These are phyloP conservation scores for Tolypeutes matacus DNA, from an alignment of 2,797 vertebrate genomes.

Conservation along the genomic window DNA sequence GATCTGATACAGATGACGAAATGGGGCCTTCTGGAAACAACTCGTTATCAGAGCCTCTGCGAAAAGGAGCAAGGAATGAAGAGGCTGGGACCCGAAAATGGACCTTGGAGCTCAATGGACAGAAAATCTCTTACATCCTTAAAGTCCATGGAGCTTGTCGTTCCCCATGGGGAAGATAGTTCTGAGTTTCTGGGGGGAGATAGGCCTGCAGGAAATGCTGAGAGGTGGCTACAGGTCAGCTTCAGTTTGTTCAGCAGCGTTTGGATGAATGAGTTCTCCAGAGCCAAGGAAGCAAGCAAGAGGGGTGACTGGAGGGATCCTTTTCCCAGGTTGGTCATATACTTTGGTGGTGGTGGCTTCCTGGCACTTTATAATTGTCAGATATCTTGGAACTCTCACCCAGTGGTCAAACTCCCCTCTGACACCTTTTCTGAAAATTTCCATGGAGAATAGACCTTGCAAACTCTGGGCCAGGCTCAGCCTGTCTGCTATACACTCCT, in stretches of 20 bases:
- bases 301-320: slow-evolving; percentile 89
- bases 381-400: slow-evolving; percentile 84
- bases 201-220: not conserved
- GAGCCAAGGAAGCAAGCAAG: slow-evolving; percentile 88
- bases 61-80: accelerated
- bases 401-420: slow-evolving; percentile 71
- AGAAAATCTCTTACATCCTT: not conserved
- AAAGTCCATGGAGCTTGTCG: accelerated
- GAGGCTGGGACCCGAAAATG: not conserved
- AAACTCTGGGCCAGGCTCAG: slow-evolving; percentile 71
- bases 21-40: not conserved
- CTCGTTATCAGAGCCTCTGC: not conserved
- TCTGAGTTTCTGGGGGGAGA: accelerated
- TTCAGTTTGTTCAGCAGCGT: slow-evolving; percentile 88
- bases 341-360: slow-evolving; percentile 85
- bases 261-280: slow-evolving; percentile 86
- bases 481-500: slow-evolving; percentile 88
- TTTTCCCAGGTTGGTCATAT: slow-evolving; percentile 85
- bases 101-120: not conserved
- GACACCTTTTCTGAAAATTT: slow-evolving; percentile 88
- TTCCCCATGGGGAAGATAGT: not conserved
- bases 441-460: slow-evolving; percentile 83
- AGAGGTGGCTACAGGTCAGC: slow-evolving; percentile 86
- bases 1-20: slow-evolving; percentile 81
- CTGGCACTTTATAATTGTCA: slow-evolving; percentile 89